These are phyloP conservation scores for Gymnopithys bicolor DNA, from an alignment of 2,797 vertebrate genomes.

Conservation along the genomic window DNA sequence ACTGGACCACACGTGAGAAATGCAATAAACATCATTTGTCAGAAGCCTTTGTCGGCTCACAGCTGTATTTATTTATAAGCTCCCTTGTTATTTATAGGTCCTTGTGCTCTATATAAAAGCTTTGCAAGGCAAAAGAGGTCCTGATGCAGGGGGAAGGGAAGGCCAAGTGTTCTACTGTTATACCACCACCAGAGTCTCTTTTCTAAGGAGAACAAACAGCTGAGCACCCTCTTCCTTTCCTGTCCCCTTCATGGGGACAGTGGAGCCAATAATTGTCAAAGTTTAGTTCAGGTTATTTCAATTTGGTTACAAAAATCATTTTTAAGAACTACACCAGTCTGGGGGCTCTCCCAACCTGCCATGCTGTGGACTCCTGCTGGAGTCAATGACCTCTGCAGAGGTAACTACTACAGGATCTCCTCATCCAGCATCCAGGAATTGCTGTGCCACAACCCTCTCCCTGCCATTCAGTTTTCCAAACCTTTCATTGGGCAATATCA, in stretches of 20 bases:
- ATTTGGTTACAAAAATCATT: not conserved
- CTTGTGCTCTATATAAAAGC: slow-evolving; percentile 70
- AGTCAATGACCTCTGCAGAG: not conserved
- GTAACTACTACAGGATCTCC: not conserved
- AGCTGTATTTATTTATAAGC: slow-evolving; percentile 82
- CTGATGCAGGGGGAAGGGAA: slow-evolving; percentile 23
- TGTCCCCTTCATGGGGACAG: not conserved
- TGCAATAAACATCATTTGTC: slow-evolving; percentile 82
- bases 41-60: slow-evolving; percentile 78
- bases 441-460: not conserved
- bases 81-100: slow-evolving; percentile 76
- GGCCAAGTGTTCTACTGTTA: slow-evolving; percentile 36
- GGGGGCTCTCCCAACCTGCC: not conserved
- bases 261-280: not conserved
- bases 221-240: not conserved
- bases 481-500: not conserved
- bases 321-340: not conserved
- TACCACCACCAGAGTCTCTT: slow-evolving; percentile 2
- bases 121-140: slow-evolving; percentile 56
- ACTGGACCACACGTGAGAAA: slow-evolving; percentile 80
- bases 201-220: slow-evolving; percentile 22
- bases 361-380: not conserved
- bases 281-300: not conserved
- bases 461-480: not conserved
- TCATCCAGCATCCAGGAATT: not conserved